Percentiles rank a stretch among this genome's conserved stretches.
phyloP scores from a whole-genome alignment of 2,888 invertebrate genomes.

The Drosophila vallismaia region DNA sequence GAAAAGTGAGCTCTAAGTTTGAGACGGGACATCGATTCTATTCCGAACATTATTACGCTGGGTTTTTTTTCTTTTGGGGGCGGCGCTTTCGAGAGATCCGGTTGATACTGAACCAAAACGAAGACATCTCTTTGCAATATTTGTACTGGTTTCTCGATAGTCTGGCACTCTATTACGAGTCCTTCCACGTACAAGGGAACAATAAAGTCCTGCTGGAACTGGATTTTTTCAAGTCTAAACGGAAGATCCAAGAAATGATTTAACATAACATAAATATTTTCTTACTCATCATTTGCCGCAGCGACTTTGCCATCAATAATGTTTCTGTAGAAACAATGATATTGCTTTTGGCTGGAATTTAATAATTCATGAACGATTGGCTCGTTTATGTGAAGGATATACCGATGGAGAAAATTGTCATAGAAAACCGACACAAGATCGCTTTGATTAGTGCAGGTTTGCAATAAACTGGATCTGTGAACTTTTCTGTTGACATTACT shows the following conservation, averaged over 20 bases:
- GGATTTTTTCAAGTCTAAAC: neutral
- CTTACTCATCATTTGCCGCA: neutral
- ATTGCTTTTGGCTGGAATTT: neutral
- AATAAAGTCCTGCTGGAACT: neutral
- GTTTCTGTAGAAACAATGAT: neutral
- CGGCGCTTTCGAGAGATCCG: neutral
- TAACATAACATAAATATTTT: neutral
- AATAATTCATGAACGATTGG: neutral
- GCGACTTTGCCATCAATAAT: neutral
- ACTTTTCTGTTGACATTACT: neutral
- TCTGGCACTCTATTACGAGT: neutral
- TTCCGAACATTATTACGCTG: neutral
- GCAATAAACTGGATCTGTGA: neutral
- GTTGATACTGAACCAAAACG: neutral
- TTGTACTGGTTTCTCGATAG: neutral
- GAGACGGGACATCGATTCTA: neutral
- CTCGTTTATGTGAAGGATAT: slow-evolving; percentile 1
- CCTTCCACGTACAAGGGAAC: neutral
- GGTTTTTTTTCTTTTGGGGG: neutral
- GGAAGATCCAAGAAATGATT: neutral
- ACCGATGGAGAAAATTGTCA: neutral
- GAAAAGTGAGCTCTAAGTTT: neutral
- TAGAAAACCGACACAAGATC: neutral
- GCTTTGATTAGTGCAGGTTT: neutral
- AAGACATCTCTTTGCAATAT: neutral